These are phyloP conservation scores for Lasioglossum zephyrum DNA, from an alignment of 2,888 invertebrate species.

Conservation along the genomic window DNA sequence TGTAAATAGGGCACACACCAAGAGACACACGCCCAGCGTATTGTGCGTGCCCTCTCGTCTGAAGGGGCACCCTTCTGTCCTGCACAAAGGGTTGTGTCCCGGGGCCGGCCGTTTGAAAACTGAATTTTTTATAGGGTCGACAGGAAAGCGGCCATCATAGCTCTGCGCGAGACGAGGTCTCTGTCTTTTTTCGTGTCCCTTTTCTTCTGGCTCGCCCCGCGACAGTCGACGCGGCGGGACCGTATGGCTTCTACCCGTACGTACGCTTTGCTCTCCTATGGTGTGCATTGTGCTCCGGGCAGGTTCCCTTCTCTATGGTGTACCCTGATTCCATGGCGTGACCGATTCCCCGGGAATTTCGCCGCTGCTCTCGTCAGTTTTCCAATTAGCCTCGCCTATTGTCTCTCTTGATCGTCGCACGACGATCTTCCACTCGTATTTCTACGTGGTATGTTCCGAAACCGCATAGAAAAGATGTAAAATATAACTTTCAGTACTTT, in stretches of 20 bases:
- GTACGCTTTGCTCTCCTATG: not conserved
- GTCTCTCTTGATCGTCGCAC: not conserved
- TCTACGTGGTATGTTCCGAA: too few species aligned
- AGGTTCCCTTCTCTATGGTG: not conserved
- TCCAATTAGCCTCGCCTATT: not conserved
- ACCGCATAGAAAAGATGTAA: too few species aligned
- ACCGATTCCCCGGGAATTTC: not conserved
- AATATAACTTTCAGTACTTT: too few species aligned
- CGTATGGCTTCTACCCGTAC: slow-evolving; percentile 35
- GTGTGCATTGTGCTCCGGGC: not conserved
- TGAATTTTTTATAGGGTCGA: slow-evolving; percentile 80
- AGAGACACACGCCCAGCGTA: slow-evolving; percentile 83
- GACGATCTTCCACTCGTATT: not conserved
- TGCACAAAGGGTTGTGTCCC: slow-evolving; percentile 78
- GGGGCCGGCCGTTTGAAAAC: slow-evolving; percentile 71
- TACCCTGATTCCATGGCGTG: slow-evolving; percentile 1
- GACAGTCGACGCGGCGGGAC: slow-evolving; percentile 45
- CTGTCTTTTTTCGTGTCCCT: slow-evolving; percentile 45
- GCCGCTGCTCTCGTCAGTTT: not conserved
- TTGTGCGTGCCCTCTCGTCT: slow-evolving; percentile 78
- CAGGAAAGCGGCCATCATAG: slow-evolving; percentile 83
- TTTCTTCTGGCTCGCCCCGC: slow-evolving; percentile 8
- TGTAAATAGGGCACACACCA: slow-evolving; percentile 83
- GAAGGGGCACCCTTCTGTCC: slow-evolving; percentile 79
- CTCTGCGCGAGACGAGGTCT: slow-evolving; percentile 54